phyloP scores from a whole-genome alignment of 2,113 vertebrate genomes.

The Toxotes chatareus region DNA sequence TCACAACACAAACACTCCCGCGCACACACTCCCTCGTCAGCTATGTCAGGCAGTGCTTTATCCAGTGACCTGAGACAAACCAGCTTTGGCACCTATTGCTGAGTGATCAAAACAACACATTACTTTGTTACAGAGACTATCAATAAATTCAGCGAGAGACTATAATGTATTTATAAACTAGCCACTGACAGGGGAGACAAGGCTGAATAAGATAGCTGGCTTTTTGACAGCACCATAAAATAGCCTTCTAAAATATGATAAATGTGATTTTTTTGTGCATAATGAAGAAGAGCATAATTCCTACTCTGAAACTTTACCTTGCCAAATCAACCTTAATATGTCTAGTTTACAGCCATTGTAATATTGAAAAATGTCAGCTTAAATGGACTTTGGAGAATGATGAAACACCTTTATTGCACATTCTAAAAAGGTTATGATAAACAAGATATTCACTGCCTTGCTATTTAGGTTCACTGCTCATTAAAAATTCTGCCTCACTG shows the following conservation, averaged over 20 bases:
- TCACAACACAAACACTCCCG: conserved; percentile 1
- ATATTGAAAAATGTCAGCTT: conserved; percentile 31
- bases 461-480: conserved; percentile 12
- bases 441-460: conserved; percentile 18
- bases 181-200: conserved; percentile 32
- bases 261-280: conserved; percentile 40
- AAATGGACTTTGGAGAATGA: not conserved
- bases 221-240: conserved; percentile 64
- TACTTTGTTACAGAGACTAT: conserved; percentile 35
- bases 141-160: conserved; percentile 44
- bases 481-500: not conserved
- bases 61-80: conserved; percentile 57
- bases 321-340: conserved; percentile 35
- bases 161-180: conserved; percentile 49
- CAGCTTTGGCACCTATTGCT: conserved; percentile 50
- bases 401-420: conserved; percentile 12
- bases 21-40: conserved; percentile 24
- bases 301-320: conserved; percentile 34
- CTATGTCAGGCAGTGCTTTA: conserved; percentile 39
- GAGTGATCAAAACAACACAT: conserved; percentile 65
- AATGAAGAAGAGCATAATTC: conserved; percentile 48
- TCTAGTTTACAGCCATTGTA: conserved; percentile 9
- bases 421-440: conserved; percentile 12
- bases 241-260: conserved; percentile 60
- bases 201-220: conserved; percentile 45